Conservation (phyloP, 2,797 vertebrate species). For the Lateolabrax maculatus region DNA sequence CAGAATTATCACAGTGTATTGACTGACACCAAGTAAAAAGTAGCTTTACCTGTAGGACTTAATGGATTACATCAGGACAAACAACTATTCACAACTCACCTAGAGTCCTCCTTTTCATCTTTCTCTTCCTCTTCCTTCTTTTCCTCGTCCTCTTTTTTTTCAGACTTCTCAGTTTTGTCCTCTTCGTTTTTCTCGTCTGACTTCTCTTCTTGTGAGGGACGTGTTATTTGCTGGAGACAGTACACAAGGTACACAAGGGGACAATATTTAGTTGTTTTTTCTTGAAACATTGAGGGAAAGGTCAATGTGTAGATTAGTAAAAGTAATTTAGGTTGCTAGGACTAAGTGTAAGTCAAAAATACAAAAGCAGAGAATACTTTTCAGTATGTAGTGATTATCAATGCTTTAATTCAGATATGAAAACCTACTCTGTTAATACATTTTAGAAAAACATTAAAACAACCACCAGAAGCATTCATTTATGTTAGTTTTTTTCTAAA, state of each 20-base stretch:
- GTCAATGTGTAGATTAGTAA: background rate
- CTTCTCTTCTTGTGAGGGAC: slow-evolving; percentile 98
- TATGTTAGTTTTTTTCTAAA: too few relatives aligned
- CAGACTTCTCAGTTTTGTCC: slow-evolving; percentile 94
- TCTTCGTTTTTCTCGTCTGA: slow-evolving; percentile 96
- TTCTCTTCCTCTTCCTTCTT: slow-evolving; percentile 99
- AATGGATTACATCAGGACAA: slow-evolving; percentile 10
- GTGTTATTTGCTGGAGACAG: slow-evolving; percentile 92
- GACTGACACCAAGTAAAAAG: background rate
- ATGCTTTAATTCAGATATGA: slow-evolving; percentile 10
- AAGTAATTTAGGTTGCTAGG: background rate
- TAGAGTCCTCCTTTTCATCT: slow-evolving; percentile 98
- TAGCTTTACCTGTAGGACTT: slow-evolving; percentile 10
- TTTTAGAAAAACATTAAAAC: background rate
- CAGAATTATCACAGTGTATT: background rate
- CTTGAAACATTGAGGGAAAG: slow-evolving; percentile 17
- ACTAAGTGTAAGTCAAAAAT: slow-evolving; percentile 6
- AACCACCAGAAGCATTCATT: slow-evolving; percentile 7
- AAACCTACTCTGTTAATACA: background rate
- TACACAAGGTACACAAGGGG: slow-evolving; percentile 50
- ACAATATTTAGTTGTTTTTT: slow-evolving; percentile 5
- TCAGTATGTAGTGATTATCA: background rate
- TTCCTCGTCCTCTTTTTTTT: slow-evolving; percentile 98
- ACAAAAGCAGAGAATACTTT: background rate
- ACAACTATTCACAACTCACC: slow-evolving; percentile 83